phyloP scores from a whole-genome alignment of 1,140 invertebrate genomes.

The Temnothorax nylanderi region DNA sequence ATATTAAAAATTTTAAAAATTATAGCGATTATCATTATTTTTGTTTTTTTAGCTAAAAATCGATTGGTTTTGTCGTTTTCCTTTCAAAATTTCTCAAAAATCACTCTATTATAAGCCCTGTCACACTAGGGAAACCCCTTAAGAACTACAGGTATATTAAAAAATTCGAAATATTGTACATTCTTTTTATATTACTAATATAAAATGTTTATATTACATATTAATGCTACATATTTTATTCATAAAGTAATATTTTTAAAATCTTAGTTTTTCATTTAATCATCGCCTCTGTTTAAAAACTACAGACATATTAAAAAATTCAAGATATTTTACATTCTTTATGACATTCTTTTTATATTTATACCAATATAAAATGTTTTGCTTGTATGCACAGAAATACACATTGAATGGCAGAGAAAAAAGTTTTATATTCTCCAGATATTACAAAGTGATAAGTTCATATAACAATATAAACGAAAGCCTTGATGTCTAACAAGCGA shows the following conservation, averaged over 20 bases:
- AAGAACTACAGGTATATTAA: neutral
- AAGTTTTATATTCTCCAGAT: neutral
- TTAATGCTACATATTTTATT: neutral
- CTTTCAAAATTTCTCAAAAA: no score
- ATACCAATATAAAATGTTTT: neutral
- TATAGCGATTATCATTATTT: no score
- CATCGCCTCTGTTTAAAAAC: neutral
- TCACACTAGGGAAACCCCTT: no score
- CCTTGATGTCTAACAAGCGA: neutral
- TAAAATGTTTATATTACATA: neutral
- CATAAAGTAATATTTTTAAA: neutral
- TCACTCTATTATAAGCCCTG: no score
- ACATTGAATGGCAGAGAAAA: neutral
- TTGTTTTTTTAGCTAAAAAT: no score
- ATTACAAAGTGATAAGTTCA: neutral
- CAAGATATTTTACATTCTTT: neutral
- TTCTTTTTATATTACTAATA: neutral
- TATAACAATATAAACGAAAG: neutral
- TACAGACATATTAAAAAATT: neutral
- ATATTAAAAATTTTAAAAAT: no score
- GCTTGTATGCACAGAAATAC: neutral
- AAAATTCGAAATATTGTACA: neutral
- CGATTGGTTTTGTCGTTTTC: no score
- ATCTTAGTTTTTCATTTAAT: neutral
- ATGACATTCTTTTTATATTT: neutral